These are phyloP conservation scores for Brachypodius melanocephalos DNA, from an alignment of 2,113 vertebrate species.

Conservation along the genomic window DNA sequence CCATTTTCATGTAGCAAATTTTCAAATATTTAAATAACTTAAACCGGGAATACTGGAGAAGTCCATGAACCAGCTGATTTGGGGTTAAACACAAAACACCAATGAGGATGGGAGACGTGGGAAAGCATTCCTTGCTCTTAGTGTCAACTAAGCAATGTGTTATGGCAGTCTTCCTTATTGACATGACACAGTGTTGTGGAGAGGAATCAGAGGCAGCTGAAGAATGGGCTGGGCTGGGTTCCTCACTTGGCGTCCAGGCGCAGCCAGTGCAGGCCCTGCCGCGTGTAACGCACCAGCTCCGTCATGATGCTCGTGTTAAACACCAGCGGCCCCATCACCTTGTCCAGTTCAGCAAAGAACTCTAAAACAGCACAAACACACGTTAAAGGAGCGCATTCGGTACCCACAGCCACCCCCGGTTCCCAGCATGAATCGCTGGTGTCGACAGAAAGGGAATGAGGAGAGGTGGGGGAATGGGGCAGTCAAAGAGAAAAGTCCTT, in stretches of 20 bases:
- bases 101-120: conserved; percentile 64
- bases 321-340: conserved; percentile 93
- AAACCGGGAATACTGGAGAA: conserved; percentile 60
- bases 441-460: not conserved
- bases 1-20: conserved; percentile 61
- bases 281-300: conserved; percentile 95
- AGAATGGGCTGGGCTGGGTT: conserved; percentile 58
- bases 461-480: not conserved
- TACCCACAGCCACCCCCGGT: fast-evolving
- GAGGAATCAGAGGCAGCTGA: conserved; percentile 78
- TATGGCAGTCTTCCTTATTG: conserved; percentile 84
- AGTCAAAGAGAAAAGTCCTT: not conserved
- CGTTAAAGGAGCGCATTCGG: not conserved
- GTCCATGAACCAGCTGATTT: conserved; percentile 55
- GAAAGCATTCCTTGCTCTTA: conserved; percentile 75
- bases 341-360: conserved; percentile 97
- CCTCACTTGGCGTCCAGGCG: conserved; percentile 90
- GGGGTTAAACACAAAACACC: conserved; percentile 58
- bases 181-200: conserved; percentile 92
- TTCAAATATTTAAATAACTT: conserved; percentile 78
- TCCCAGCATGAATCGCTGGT: fast-evolving
- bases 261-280: conserved; percentile 97
- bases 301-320: conserved; percentile 99
- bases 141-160: conserved; percentile 73
- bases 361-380: conserved; percentile 76